Percentiles rank a stretch among this genome's conserved stretches.
Conservation (phyloP, 2,888 invertebrate species). For the Lasioglossum zephyrum region DNA sequence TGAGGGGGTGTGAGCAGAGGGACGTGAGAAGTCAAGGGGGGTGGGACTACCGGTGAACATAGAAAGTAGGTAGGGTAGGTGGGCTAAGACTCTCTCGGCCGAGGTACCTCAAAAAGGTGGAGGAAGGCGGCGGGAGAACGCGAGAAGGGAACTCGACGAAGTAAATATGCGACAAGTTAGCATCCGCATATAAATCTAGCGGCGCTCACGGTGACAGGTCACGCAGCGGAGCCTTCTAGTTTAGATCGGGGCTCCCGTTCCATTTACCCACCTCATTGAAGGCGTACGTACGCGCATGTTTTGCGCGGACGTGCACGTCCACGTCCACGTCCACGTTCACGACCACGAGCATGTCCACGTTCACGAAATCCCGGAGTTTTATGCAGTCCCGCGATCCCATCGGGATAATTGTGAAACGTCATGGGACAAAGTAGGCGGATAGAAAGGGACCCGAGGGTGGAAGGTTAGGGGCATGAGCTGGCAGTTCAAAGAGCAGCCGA, state of each 20-base stretch:
- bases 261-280: slow-evolving; percentile 63
- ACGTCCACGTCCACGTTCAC: neutral
- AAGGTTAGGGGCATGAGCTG: slow-evolving; percentile 1
- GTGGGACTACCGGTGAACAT: slow-evolving; percentile 32
- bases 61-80: slow-evolving; percentile 47
- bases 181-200: slow-evolving; percentile 83
- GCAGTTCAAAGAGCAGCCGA: neutral
- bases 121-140: slow-evolving; percentile 47
- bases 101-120: slow-evolving; percentile 59
- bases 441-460: slow-evolving; percentile 1
- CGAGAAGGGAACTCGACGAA: slow-evolving; percentile 63
- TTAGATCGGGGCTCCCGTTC: slow-evolving; percentile 70
- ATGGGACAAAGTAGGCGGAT: slow-evolving; percentile 27
- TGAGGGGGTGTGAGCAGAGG: slow-evolving; percentile 66
- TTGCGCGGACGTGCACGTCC: slow-evolving; percentile 9
- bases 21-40: slow-evolving; percentile 1
- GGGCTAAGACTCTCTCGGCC: slow-evolving; percentile 28
- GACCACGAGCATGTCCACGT: neutral
- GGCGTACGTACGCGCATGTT: slow-evolving; percentile 29
- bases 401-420: slow-evolving; percentile 48
- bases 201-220: slow-evolving; percentile 84
- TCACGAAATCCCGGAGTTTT: slow-evolving; percentile 28
- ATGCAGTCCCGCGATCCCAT: slow-evolving; percentile 25
- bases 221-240: slow-evolving; percentile 79
- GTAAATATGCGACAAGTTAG: slow-evolving; percentile 84